phyloP scores from a whole-genome alignment of 2,113 vertebrate species.

The Vanacampus margaritifer region DNA sequence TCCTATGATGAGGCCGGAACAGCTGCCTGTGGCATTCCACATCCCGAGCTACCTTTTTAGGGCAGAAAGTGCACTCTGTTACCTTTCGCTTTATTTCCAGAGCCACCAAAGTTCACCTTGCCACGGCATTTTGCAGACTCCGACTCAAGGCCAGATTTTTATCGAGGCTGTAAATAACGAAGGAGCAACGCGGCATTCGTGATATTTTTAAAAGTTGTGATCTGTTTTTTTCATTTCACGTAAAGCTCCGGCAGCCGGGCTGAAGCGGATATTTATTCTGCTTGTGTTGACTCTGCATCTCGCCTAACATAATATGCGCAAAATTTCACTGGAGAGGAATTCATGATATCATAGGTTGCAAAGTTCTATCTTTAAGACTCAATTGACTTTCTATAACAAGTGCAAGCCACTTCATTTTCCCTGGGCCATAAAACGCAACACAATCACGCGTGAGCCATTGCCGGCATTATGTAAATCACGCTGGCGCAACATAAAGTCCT shows the following conservation, averaged over 20 bases:
- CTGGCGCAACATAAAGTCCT: conserved; percentile 63
- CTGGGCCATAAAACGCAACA: conserved; percentile 63
- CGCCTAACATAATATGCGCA: conserved; percentile 33
- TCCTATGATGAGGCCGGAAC: conserved; percentile 70
- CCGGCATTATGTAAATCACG: conserved; percentile 70
- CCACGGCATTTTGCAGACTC: conserved; percentile 45
- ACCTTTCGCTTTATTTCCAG: conserved; percentile 66
- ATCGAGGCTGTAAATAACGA: conserved; percentile 56
- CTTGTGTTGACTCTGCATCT: conserved; percentile 24
- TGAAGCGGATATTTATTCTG: conserved; percentile 34
- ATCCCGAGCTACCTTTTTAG: conserved; percentile 76
- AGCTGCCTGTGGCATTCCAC: conserved; percentile 72
- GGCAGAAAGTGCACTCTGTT: conserved; percentile 70
- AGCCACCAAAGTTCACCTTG: conserved; percentile 63
- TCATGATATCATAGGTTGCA: conserved; percentile 53
- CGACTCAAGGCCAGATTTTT: conserved; percentile 65
- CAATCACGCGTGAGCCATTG: conserved; percentile 68
- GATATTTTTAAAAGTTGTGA: conserved; percentile 19
- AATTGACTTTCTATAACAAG: conserved; percentile 62
- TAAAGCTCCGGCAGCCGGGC: conserved; percentile 16
- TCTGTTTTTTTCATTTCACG: conserved; percentile 11
- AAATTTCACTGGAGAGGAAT: conserved; percentile 39
- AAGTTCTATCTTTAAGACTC: conserved; percentile 66
- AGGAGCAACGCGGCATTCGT: conserved; percentile 35
- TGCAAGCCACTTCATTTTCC: conserved; percentile 61